These are phyloP conservation scores for Phengaris alcon DNA, from an alignment of 2,888 invertebrate genomes.

Conservation along the genomic window DNA sequence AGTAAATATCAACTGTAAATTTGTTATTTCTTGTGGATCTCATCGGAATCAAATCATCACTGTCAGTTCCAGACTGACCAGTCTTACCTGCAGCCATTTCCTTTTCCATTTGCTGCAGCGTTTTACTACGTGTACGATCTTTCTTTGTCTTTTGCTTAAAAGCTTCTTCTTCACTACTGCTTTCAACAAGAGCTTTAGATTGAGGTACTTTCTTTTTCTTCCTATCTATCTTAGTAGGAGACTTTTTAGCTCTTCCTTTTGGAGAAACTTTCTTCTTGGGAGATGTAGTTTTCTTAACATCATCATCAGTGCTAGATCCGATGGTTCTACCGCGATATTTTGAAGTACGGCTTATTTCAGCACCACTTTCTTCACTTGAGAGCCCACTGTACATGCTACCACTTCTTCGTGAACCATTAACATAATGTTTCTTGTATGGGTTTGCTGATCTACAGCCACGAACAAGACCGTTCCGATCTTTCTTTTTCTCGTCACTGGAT, in stretches of 20 bases:
- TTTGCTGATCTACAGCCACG: slow-evolving; percentile 76
- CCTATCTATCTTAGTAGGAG: slow-evolving; percentile 67
- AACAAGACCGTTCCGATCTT: slow-evolving; percentile 84
- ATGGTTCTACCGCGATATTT: slow-evolving; percentile 62
- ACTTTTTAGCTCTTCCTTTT: slow-evolving; percentile 64
- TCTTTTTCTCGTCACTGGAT: slow-evolving; percentile 81
- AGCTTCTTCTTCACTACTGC: slow-evolving; percentile 81
- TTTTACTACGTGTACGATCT: slow-evolving; percentile 78
- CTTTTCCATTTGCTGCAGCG: slow-evolving; percentile 85
- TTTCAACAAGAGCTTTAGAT: slow-evolving; percentile 75
- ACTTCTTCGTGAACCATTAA: slow-evolving; percentile 85
- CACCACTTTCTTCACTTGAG: slow-evolving; percentile 73
- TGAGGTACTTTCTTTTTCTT: slow-evolving; percentile 74
- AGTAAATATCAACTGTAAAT: slow-evolving; percentile 87
- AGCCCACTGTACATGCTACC: slow-evolving; percentile 83
- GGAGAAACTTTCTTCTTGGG: slow-evolving; percentile 74
- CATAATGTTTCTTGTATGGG: slow-evolving; percentile 87
- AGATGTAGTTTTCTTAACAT: slow-evolving; percentile 67
- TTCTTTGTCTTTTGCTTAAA: slow-evolving; percentile 62
- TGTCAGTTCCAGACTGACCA: slow-evolving; percentile 84
- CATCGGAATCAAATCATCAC: slow-evolving; percentile 87
- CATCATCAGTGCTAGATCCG: slow-evolving; percentile 81
- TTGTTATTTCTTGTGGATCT: slow-evolving; percentile 77
- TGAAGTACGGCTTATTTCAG: slow-evolving; percentile 57
- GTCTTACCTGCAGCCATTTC: slow-evolving; percentile 81